phyloP scores from a whole-genome alignment of 2,888 invertebrate species.

The Sabellastarte sp. region DNA sequence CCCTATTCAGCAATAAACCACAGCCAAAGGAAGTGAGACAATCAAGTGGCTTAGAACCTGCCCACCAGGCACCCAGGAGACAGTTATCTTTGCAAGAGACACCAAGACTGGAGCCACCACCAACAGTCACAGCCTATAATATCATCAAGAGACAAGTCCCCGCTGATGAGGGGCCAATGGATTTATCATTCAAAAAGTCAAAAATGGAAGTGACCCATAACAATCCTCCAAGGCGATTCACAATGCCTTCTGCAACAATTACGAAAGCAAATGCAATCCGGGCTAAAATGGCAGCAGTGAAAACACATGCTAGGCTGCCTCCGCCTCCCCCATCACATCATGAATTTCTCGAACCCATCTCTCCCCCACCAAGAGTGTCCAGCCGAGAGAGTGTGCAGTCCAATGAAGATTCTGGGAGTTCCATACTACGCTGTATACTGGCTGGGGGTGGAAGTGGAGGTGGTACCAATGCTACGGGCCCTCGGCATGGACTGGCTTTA shows the following conservation, averaged over 20 bases:
- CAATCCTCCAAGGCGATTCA: neutral
- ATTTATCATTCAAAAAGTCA: constrained; percentile 44
- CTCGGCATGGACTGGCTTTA: neutral
- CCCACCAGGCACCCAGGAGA: too few relatives aligned
- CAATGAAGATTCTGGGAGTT: constrained; percentile 4
- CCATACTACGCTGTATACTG: neutral
- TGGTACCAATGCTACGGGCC: too few relatives aligned
- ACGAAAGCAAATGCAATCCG: too few relatives aligned
- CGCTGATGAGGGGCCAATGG: constrained; percentile 41
- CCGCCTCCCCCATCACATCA: too few relatives aligned
- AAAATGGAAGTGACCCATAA: neutral
- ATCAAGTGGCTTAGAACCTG: too few relatives aligned
- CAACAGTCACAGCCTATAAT: too few relatives aligned
- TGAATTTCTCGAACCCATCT: neutral
- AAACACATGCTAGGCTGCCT: too few relatives aligned
- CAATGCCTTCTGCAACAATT: too few relatives aligned
- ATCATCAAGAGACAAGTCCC: too few relatives aligned
- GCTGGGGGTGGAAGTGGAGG: neutral
- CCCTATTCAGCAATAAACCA: neutral
- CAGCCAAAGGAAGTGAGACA: neutral
- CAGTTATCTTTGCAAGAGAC: too few relatives aligned
- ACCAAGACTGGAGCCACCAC: too few relatives aligned
- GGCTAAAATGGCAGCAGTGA: too few relatives aligned
- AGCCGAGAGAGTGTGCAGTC: neutral
- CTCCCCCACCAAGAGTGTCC: neutral